phyloP scores from a whole-genome alignment of 1,140 invertebrate species.

The Listronotus bonariensis region DNA sequence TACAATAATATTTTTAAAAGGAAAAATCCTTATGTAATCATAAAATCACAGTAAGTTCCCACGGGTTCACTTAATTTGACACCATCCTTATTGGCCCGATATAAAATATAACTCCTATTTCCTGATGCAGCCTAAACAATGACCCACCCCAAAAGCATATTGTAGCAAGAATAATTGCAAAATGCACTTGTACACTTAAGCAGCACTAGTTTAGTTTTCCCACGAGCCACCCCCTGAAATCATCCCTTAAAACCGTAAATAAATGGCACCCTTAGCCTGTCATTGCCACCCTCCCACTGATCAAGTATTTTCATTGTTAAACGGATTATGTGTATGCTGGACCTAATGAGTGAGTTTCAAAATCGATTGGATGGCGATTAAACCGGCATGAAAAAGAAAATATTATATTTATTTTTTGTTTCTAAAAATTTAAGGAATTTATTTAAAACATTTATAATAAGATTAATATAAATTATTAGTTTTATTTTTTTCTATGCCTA shows the following conservation, averaged over 20 bases:
- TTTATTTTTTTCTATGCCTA: too few relatives aligned
- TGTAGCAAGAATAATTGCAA: conserved; percentile 19
- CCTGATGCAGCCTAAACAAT: conserved; percentile 11
- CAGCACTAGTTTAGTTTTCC: conserved; percentile 13
- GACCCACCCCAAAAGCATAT: conserved; percentile 23
- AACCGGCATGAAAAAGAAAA: background rate
- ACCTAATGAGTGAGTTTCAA: conserved; percentile 3
- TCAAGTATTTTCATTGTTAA: conserved; percentile 3
- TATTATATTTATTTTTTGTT: too few relatives aligned
- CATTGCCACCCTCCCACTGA: conserved; percentile 17
- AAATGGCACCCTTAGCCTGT: conserved; percentile 26
- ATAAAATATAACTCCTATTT: conserved; percentile 14
- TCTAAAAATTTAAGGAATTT: too few relatives aligned
- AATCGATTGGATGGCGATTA: background rate
- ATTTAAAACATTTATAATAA: too few relatives aligned
- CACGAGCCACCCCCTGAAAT: conserved; percentile 29
- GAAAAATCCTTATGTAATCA: background rate
- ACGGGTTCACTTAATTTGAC: conserved; percentile 21
- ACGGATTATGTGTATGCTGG: conserved; percentile 7
- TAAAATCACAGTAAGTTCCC: conserved; percentile 16
- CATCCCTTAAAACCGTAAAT: conserved; percentile 22
- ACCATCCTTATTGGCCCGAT: conserved; percentile 20
- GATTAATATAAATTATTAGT: too few relatives aligned
- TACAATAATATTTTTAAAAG: too few relatives aligned
- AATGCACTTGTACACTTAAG: conserved; percentile 17